Conservation (phyloP, 2,113 vertebrate genomes). For the Egretta garzetta region DNA sequence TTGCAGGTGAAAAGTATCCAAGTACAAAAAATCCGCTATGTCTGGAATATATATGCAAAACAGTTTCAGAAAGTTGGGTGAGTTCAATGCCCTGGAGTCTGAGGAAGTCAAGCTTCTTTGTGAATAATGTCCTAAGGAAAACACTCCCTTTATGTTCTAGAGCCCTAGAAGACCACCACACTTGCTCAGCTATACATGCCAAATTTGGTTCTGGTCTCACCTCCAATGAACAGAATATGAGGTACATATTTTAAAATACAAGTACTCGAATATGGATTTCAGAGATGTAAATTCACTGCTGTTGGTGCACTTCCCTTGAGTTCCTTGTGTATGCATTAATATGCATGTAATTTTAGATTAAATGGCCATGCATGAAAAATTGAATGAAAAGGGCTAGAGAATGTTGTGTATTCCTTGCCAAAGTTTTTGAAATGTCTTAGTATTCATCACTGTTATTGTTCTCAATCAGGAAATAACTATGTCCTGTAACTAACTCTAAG, state of each 20-base stretch:
- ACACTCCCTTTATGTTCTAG: constrained; percentile 58
- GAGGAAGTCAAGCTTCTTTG: neutral
- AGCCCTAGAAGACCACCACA: constrained; percentile 75
- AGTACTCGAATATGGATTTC: neutral
- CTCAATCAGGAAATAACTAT: neutral
- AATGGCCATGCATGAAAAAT: neutral
- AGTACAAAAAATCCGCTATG: constrained; percentile 80
- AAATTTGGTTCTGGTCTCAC: constrained; percentile 78
- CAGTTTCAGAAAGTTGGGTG: constrained; percentile 80
- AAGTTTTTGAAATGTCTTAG: neutral
- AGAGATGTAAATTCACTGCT: neutral
- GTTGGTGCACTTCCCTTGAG: neutral
- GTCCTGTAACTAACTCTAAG: neutral
- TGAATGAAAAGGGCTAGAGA: neutral
- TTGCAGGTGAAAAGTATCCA: constrained; percentile 77
- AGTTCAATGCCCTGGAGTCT: constrained; percentile 30
- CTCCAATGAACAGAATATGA: constrained; percentile 70
- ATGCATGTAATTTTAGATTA: neutral
- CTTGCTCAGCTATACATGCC: constrained; percentile 73
- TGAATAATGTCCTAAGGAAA: neutral
- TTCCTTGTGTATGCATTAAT: neutral
- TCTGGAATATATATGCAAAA: constrained; percentile 76
- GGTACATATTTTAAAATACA: constrained; percentile 56
- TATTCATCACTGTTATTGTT: neutral
- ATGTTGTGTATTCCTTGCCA: neutral